phyloP scores from a whole-genome alignment of 1,140 invertebrate species.

The Orussus abietinus region DNA sequence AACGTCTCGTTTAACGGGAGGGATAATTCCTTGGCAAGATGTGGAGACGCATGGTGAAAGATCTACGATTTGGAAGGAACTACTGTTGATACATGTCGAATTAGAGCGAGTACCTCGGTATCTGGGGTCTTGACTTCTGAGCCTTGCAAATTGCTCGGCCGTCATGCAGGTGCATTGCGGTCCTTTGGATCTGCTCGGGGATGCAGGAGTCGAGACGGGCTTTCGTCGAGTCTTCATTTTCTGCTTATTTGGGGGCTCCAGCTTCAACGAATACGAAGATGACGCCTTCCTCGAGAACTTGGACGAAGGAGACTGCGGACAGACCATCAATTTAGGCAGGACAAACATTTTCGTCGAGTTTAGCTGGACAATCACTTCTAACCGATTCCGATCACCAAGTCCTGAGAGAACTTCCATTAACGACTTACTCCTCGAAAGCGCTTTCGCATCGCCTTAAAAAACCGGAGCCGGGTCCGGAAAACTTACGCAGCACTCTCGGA shows the following conservation, averaged over 20 bases:
- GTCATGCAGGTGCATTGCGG: constrained; percentile 95
- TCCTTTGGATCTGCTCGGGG: constrained; percentile 82
- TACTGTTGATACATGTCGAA: no score
- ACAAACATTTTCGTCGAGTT: constrained; percentile 33
- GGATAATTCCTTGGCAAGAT: no score
- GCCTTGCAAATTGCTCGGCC: constrained; percentile 82
- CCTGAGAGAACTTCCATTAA: no score
- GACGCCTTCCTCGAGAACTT: constrained; percentile 96
- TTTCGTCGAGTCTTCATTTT: constrained; percentile 79
- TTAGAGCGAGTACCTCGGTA: constrained; percentile 66
- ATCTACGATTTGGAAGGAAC: no score
- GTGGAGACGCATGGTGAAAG: no score
- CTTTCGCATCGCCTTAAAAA: no score
- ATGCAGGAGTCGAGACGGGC: constrained; percentile 89
- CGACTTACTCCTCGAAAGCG: no score
- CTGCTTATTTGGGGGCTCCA: constrained; percentile 83
- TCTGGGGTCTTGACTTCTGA: constrained; percentile 78
- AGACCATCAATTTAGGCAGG: constrained; percentile 20
- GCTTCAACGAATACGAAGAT: constrained; percentile 90
- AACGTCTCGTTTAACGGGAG: no score
- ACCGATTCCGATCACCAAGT: no score
- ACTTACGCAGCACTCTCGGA: constrained; percentile 96
- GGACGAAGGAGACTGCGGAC: constrained; percentile 90
- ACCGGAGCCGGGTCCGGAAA: no score
- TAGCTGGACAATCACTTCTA: constrained; percentile 2